Evolutionary conservation across 2,888 invertebrate genomes (phyloP), one percentile per base, ranked within the genome.

Genomic region (Pyrochroa serraticornis): DNA sequence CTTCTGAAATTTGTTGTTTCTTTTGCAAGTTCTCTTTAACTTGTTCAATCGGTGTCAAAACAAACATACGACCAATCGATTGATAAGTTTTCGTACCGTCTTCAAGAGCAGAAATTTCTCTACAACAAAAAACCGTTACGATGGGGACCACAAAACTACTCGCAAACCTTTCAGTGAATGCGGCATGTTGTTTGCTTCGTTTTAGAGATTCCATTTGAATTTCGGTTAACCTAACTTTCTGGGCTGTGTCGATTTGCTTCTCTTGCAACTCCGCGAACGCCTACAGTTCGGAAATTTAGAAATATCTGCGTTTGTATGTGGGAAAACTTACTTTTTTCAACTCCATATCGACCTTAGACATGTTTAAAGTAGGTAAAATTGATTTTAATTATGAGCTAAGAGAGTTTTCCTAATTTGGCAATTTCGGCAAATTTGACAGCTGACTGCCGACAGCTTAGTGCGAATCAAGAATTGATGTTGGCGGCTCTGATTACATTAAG

Each of bases 51-150:
- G 89, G 86, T 46, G 89, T 87, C 30, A 89, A 79, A 10, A 93
- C 80, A 75, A 94, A 94, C 91, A 92, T 93, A 76, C 94, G 83
- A 6, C 94, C 94, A 1, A 94, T 86, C 22, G 91, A 87, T 80
- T 93, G 90, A 72, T 90, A 94, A 0, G 89, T 89, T 70, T 83
- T 87, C 0, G 89, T 90, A 12, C 81, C 84, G 54, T 82, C 76
- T 46, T 88, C 86, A 59, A 93, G 80, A 7, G 82, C 75, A 56
- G 76, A 77, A 50, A 88, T 82, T 75, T 87, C 87, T 67, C 81
- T 83, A 50, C n/a, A n/a, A n/a, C n/a, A n/a, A n/a, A n/a, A n/a
- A n/a, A n/a, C n/a, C n/a, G n/a, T n/a, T n/a, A n/a, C n/a, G n/a
- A n/a, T n/a, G n/a, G n/a, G n/a, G n/a, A n/a, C n/a, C 43, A n/a